These are phyloP conservation scores for Pyrochroa serraticornis DNA, from an alignment of 2,888 invertebrate genomes.

Conservation along the genomic window DNA sequence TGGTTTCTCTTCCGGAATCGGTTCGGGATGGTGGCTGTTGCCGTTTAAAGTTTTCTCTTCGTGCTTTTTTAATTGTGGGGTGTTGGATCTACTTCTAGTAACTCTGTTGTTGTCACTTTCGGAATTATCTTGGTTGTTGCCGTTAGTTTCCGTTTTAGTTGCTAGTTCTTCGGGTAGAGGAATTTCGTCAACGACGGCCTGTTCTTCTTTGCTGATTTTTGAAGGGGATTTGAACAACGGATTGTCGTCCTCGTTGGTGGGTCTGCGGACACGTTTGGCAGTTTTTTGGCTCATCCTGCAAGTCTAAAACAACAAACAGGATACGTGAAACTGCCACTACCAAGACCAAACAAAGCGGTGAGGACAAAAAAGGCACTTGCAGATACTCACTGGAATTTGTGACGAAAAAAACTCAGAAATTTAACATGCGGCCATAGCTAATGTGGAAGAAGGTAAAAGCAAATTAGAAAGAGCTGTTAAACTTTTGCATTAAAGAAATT, in stretches of 20 bases:
- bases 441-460: no score
- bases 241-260: conserved; percentile 14
- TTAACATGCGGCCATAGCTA: no score
- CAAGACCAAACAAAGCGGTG: no score
- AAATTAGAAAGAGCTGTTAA: no score
- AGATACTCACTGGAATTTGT: no score
- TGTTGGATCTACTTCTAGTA: conserved; percentile 12
- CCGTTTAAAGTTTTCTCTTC: neutral
- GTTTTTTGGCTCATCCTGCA: conserved; percentile 23
- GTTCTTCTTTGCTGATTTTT: conserved; percentile 8
- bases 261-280: conserved; percentile 14
- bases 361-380: no score
- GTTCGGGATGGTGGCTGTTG: neutral
- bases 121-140: neutral
- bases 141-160: conserved; percentile 1
- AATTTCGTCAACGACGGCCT: neutral
- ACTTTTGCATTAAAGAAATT: no score
- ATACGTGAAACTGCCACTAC: neutral
- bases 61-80: conserved; percentile 5
- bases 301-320: neutral
- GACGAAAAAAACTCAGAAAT: no score
- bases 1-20: conserved; percentile 4
- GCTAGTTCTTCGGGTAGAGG: neutral
- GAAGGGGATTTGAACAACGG: conserved; percentile 14
- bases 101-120: conserved; percentile 7